Percentiles rank a stretch among this genome's conserved stretches.
phyloP scores from a whole-genome alignment of 2,113 vertebrate genomes.

The Macrotis lagotis region DNA sequence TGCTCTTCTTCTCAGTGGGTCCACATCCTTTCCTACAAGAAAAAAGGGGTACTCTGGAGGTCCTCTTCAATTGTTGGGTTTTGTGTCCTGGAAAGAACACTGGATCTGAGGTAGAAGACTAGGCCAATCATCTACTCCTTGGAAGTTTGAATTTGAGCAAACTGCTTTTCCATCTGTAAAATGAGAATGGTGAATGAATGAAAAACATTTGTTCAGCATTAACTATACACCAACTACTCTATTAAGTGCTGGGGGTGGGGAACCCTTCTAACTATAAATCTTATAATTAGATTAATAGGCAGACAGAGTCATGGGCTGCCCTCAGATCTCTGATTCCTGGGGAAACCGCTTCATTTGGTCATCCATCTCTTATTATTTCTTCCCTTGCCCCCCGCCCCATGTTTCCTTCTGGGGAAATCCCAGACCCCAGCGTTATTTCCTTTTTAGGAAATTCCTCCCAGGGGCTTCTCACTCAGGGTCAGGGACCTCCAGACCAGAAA shows the following conservation, averaged over 20 bases:
- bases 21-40: background rate
- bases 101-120: background rate
- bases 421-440: background rate
- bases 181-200: background rate
- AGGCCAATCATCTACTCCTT: background rate
- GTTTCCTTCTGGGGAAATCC: background rate
- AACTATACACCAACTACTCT: background rate
- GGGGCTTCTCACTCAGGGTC: background rate
- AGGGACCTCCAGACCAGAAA: background rate
- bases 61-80: background rate
- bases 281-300: background rate
- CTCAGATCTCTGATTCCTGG: background rate
- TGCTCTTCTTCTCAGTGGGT: background rate
- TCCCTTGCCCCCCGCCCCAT: background rate
- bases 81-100: background rate
- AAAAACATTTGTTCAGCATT: background rate
- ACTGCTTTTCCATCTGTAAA: background rate
- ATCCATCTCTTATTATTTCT: background rate
- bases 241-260: background rate
- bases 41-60: background rate
- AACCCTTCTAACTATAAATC: background rate
- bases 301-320: background rate
- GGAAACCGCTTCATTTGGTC: background rate
- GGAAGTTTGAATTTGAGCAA: background rate
- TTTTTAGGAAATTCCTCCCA: background rate